These are phyloP conservation scores for Andricus curvator DNA, from an alignment of 2,888 invertebrate genomes.

Conservation along the genomic window DNA sequence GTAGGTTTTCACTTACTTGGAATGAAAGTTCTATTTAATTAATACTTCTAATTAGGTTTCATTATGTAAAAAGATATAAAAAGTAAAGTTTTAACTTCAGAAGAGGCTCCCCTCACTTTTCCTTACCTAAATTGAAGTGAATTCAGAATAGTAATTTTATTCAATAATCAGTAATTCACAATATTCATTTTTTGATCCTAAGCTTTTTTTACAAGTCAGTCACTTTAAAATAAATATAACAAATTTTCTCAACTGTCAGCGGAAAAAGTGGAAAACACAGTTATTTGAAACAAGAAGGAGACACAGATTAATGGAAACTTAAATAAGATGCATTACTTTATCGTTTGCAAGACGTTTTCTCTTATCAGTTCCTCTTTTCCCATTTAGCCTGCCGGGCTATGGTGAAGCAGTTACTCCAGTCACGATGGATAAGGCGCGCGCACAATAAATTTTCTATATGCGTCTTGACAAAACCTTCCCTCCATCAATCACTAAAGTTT, in stretches of 20 bases:
- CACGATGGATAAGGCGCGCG: background rate
- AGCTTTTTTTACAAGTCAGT: too few relatives aligned
- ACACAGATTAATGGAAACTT: background rate
- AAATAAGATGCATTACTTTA: slow-evolving; percentile 20
- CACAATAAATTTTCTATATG: slow-evolving; percentile 1
- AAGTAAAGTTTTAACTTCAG: too few relatives aligned
- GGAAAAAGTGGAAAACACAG: background rate
- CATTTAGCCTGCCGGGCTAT: slow-evolving; percentile 16
- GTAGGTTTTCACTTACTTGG: background rate
- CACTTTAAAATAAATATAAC: background rate
- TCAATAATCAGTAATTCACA: too few relatives aligned
- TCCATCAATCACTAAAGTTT: background rate
- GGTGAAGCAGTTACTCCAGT: background rate
- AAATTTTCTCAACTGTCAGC: background rate
- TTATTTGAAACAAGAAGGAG: background rate
- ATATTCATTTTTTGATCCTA: too few relatives aligned
- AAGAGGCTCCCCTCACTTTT: too few relatives aligned
- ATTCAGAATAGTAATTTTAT: too few relatives aligned
- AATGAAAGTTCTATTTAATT: background rate
- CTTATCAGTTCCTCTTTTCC: slow-evolving; percentile 25
- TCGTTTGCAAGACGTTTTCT: background rate
- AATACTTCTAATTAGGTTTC: background rate
- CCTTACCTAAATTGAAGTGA: too few relatives aligned
- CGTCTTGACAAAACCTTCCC: background rate
- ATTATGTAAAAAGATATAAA: too few relatives aligned